Evolutionary conservation across 2,888 invertebrate genomes (phyloP).

Genomic region (Harpagoxenus sublaevis): DNA sequence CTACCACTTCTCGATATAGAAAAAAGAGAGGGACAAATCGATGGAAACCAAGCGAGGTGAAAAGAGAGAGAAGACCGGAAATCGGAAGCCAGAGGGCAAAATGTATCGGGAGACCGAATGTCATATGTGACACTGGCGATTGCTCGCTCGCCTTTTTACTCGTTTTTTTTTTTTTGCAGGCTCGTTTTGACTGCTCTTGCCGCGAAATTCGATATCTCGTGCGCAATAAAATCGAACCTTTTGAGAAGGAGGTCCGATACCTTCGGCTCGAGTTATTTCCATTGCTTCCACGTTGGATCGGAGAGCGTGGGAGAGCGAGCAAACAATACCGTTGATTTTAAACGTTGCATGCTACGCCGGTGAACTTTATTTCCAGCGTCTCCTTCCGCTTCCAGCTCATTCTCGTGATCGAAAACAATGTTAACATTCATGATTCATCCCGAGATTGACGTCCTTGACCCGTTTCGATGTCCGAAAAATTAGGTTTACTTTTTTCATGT

Average conservation of each 20-base stretch:
- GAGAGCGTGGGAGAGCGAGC: conserved; percentile 55
- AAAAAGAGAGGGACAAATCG: conserved; percentile 14
- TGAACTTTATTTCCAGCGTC: conserved; percentile 58
- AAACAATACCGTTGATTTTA: conserved; percentile 59
- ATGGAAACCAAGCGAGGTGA: background rate
- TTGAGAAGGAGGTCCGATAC: conserved; percentile 58
- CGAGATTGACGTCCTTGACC: conserved; percentile 20
- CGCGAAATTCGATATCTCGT: conserved; percentile 67
- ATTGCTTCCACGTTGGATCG: conserved; percentile 45
- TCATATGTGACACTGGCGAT: conserved; percentile 48
- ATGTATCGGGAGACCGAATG: conserved; percentile 53
- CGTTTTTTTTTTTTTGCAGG: conserved; percentile 21
- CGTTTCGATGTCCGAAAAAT: background rate
- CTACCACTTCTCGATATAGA: conserved; percentile 48
- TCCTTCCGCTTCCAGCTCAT: conserved; percentile 25
- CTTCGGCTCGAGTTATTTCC: conserved; percentile 60
- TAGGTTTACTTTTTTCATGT: background rate
- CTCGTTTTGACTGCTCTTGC: conserved; percentile 32
- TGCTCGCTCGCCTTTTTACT: conserved; percentile 20
- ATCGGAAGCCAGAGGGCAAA: conserved; percentile 46
- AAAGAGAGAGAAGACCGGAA: conserved; percentile 28
- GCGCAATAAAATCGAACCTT: conserved; percentile 66
- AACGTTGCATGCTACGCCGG: conserved; percentile 41
- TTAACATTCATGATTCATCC: conserved; percentile 46
- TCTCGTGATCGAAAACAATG: conserved; percentile 43